Percentiles rank a stretch among this genome's conserved stretches.
Evolutionary conservation across 37 sponge, comb jelly and placozoan species (phyloP).

Genomic region (Hexactinellida sp.): DNA sequence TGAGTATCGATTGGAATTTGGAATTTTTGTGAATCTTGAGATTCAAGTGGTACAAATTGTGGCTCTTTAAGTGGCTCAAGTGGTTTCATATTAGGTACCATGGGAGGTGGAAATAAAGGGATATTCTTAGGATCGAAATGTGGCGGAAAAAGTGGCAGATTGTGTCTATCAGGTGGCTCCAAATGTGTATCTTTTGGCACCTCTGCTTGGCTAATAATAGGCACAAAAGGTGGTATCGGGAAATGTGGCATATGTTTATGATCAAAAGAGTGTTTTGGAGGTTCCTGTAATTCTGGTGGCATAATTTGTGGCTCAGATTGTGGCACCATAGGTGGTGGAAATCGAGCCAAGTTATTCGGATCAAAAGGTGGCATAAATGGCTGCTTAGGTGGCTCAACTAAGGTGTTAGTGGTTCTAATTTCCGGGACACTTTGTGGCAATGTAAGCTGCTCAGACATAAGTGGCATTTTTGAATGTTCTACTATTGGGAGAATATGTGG

Average conservation of each 20-base stretch:
- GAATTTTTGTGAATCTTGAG: too few species aligned
- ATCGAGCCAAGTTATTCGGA: too few species aligned
- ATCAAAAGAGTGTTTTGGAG: not conserved
- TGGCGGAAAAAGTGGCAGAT: not conserved
- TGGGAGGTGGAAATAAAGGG: not conserved
- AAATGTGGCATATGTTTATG: not conserved
- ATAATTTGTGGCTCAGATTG: not conserved
- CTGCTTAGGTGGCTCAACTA: not conserved
- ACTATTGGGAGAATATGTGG: not conserved
- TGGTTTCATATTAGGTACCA: not conserved
- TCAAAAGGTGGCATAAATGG: not conserved
- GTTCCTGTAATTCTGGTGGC: not conserved
- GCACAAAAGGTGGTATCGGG: too few species aligned
- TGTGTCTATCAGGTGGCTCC: not conserved
- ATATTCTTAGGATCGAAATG: too few species aligned
- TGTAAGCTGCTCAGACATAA: not conserved
- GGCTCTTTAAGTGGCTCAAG: not conserved
- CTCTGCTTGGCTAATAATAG: too few species aligned
- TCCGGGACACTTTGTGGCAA: too few species aligned
- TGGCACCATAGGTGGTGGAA: not conserved
- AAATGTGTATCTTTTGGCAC: too few species aligned
- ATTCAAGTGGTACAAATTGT: not conserved
- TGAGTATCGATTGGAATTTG: too few species aligned
- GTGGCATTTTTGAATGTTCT: not conserved
- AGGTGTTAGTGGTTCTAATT: too few species aligned